A percentile compares a stretch with the other conserved stretches of the same genome.
These are phyloP conservation scores for Panulirus ornatus DNA, from an alignment of 1,140 invertebrate species.

Conservation along the genomic window DNA sequence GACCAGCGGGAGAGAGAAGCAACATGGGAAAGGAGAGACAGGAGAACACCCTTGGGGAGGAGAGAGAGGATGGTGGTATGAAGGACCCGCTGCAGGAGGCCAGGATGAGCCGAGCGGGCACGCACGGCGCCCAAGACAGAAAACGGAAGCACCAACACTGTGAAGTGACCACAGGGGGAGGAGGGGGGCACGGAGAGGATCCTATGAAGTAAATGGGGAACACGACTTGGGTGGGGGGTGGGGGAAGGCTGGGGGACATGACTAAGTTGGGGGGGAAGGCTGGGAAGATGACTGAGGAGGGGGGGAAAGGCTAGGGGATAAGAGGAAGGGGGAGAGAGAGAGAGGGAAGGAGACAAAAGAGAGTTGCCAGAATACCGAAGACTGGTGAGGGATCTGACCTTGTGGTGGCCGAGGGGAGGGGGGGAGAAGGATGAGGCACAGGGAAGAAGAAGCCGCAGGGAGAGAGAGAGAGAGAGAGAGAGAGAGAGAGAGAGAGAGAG, in stretches of 20 bases:
- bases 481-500: neutral
- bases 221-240: neutral
- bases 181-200: neutral
- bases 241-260: neutral
- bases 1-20: neutral
- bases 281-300: no score
- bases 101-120: neutral
- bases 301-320: neutral
- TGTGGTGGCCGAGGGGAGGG: neutral
- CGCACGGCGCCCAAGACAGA: no score
- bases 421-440: neutral
- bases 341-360: no score
- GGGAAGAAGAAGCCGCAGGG: neutral
- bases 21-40: neutral
- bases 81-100: no score
- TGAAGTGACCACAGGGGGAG: neutral
- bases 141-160: no score
- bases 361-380: no score
- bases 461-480: constrained; percentile 25
- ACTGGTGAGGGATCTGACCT: no score
- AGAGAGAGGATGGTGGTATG: no score
- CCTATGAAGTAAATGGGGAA: no score
- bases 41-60: neutral
- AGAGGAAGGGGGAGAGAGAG: neutral
- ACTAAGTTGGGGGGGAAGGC: neutral